Percentiles rank a stretch among this genome's conserved stretches.
These are phyloP conservation scores for Pseudois nayaur DNA, from an alignment of 2,113 vertebrate genomes.

Conservation along the genomic window DNA sequence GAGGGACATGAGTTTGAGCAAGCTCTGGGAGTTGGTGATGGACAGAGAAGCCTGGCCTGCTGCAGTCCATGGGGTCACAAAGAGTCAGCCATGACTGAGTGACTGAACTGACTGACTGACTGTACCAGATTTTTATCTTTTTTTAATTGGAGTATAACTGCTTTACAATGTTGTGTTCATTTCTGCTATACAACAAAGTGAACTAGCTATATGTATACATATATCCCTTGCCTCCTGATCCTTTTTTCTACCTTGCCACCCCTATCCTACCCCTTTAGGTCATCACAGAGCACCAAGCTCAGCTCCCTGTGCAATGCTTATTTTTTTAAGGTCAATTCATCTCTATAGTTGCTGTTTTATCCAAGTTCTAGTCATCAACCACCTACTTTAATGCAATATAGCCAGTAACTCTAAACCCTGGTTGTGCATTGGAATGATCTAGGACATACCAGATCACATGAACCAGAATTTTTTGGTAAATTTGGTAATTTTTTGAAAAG, in stretches of 20 bases:
- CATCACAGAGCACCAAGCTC: neutral
- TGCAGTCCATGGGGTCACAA: neutral
- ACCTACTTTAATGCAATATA: neutral
- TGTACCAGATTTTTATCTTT: neutral
- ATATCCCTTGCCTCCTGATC: neutral
- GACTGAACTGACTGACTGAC: neutral
- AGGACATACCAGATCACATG: neutral
- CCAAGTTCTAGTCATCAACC: neutral
- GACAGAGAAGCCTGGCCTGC: neutral
- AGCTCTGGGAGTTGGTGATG: neutral
- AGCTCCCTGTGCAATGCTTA: neutral
- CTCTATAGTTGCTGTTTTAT: neutral
- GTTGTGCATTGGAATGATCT: neutral
- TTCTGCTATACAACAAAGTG: neutral
- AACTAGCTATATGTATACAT: neutral
- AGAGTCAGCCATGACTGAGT: neutral
- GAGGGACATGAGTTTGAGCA: neutral
- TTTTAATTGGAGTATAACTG: neutral
- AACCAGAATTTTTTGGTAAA: neutral
- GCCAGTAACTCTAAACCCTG: neutral
- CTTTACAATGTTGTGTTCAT: neutral
- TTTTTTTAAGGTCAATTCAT: neutral
- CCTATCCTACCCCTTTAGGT: neutral
- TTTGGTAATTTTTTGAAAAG: neutral
- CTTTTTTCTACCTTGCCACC: neutral